Evolutionary conservation across 2,888 invertebrate genomes (phyloP), one percentile per base, ranked within the genome.

Genomic region (Xestoiulus laeticollis): DNA sequence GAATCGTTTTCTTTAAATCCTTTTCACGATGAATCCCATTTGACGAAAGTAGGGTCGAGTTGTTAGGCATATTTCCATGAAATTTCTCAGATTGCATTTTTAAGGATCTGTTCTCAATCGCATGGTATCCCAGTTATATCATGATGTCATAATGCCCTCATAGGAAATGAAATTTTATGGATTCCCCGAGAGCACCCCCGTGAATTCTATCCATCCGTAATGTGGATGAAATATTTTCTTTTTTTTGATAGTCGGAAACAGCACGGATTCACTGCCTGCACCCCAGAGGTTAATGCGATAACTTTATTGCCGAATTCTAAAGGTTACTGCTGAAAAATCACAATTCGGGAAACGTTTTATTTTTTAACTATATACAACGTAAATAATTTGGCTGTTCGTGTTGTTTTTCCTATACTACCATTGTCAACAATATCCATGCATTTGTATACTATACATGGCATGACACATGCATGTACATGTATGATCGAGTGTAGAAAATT

Each of bases 151-250:
- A 59, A 59, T 59, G 59, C 22, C 59, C 59, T 22, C 22, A 19
- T 59, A 59, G 59, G 59, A 59, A 59, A 59, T 59, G 59, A n/a
- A 59, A 22, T 59, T 59, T 59, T 59, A 59, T 59, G 59, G 59
- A 59, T 59, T 59, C 22, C 22, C 59, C 59, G 59, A 59, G 59
- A 59, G 59, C 59, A 59, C 59, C 59, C 59, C 59, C 22, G 59
- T 4, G 59, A 59, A 59, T 59, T 59, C 59, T 10, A 59, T 22
- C 22, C 59, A 53, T 48, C 48, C 48, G 12, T 12, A 10, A 3
- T 3, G 48, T 12, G n/a, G 59, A 10, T 6, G 59, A 59, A 59
- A 59, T 59, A 59, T 59, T 59, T 22, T 8, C 6, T 22, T 59
- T 8, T n/a, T 59, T 59, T 19, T 4, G 22, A 38, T 59, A 22